Evolutionary conservation across 1,140 invertebrate genomes (phyloP).

Genomic region (Copidosoma floridanum): DNA sequence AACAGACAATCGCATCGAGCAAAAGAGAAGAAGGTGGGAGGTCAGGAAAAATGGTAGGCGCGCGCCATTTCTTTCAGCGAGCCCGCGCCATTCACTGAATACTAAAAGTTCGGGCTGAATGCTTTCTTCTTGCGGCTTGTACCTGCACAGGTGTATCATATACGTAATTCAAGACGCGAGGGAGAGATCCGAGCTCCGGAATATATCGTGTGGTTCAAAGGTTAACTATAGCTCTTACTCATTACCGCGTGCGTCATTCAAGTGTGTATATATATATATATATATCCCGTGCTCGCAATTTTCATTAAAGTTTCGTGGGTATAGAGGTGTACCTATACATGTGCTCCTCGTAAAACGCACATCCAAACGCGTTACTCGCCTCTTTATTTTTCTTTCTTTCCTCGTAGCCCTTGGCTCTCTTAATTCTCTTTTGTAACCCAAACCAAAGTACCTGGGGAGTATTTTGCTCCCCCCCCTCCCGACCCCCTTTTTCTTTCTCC

Average conservation of each 20-base stretch:
- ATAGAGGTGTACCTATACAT: too few relatives aligned
- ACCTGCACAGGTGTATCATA: too few relatives aligned
- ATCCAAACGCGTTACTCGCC: conserved; percentile 37
- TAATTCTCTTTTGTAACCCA: conserved; percentile 22
- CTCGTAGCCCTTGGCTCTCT: conserved; percentile 13
- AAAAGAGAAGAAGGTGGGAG: conserved; percentile 3
- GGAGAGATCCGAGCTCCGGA: background rate
- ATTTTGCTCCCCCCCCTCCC: background rate
- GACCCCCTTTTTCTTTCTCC: too few relatives aligned
- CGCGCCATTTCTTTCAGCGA: conserved; percentile 40
- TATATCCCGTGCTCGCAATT: too few relatives aligned
- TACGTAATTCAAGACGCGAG: conserved; percentile 53
- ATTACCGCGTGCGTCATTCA: conserved; percentile 29
- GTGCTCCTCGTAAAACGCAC: conserved; percentile 42
- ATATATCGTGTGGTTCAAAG: too few relatives aligned
- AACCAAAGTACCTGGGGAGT: conserved; percentile 13
- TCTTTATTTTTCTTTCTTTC: conserved; percentile 19
- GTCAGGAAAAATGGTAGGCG: conserved; percentile 11
- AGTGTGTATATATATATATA: conserved; percentile 21
- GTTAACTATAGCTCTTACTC: too few relatives aligned
- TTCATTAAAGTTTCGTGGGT: conserved; percentile 46
- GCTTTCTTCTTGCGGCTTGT: too few relatives aligned
- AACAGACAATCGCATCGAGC: too few relatives aligned
- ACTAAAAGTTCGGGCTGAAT: conserved; percentile 52
- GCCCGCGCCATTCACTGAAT: conserved; percentile 50